These are phyloP conservation scores for Zeugodacus cucurbitae DNA, from an alignment of 1,140 invertebrate genomes.

Conservation along the genomic window DNA sequence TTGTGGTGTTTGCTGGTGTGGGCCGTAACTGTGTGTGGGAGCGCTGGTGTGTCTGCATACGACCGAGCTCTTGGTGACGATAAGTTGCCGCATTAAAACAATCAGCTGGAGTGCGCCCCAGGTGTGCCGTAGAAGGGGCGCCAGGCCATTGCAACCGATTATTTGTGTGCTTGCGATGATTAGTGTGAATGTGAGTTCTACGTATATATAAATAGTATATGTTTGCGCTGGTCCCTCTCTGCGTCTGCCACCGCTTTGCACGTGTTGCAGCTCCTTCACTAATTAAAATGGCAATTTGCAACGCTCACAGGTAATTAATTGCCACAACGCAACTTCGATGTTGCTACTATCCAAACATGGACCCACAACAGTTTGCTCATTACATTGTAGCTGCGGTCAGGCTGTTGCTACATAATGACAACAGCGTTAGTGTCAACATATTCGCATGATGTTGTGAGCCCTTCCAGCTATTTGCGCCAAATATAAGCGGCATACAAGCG, in stretches of 20 bases:
- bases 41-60: neutral
- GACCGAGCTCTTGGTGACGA: neutral
- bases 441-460: neutral
- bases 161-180: neutral
- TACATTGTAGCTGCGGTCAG: neutral
- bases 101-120: conserved; percentile 10
- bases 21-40: neutral
- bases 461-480: neutral
- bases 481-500: neutral
- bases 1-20: no score
- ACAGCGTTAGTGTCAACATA: neutral
- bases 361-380: neutral
- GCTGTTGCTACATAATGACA: neutral
- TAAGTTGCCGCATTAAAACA: conserved; percentile 27
- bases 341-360: neutral
- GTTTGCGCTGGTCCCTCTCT: neutral
- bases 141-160: neutral
- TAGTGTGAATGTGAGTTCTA: neutral
- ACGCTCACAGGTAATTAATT: conserved; percentile 38
- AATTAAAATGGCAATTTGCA: conserved; percentile 38
- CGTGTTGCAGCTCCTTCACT: neutral
- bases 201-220: neutral
- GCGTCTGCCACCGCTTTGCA: neutral
- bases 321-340: neutral
- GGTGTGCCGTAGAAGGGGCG: neutral